Evolutionary conservation across 1,140 invertebrate genomes (phyloP), one percentile per base, ranked within the genome.

Genomic region (Neelides sp.): DNA sequence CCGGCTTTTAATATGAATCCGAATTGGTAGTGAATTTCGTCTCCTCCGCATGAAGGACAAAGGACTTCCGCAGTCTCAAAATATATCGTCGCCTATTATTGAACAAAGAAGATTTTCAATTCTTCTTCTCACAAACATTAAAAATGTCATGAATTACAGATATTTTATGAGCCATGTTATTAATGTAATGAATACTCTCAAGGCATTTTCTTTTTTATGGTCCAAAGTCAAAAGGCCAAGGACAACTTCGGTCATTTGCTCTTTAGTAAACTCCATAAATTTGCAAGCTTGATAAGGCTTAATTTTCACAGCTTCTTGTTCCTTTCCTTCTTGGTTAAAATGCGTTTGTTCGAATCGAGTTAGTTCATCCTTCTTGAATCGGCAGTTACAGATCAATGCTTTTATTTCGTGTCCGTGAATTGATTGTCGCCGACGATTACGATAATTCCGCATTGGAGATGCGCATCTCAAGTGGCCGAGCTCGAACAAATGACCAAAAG

Each of bases 241-340:
- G 17, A 57, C 44, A n/a, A 61, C 55, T 26, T 57, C 55, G 0
- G 48, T 35, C 53, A 57, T 50, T 5, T 36, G 42, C 22, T 57
- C 59, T 28, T 60, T 43, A 13, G 32, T 26, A 39, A 61, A 61
- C 42, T 61, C 55, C 46, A 57, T 37, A 41, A 51, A 61, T 40
- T 51, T 48, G 43, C 59, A 61, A 5, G n/a, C n/a, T n/a, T n/a
- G n/a, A n/a, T n/a, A n/a, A n/a, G n/a, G n/a, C n/a, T n/a, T n/a
- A n/a, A n/a, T n/a, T 4, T 36, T 7, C 10, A 12, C 24, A 45
- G 23, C 23, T 32, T 45, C 28, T 10, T 35, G 4, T 4, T 47
- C 45, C 22, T 47, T 47, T 22, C 30, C 23, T 20, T 34, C 24
- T 19, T 28, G 30, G 8, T 34, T 34, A 10, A 15, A 34, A 34